Conservation (phyloP, 2,113 vertebrate genomes). For the Ifrita kowaldi region DNA sequence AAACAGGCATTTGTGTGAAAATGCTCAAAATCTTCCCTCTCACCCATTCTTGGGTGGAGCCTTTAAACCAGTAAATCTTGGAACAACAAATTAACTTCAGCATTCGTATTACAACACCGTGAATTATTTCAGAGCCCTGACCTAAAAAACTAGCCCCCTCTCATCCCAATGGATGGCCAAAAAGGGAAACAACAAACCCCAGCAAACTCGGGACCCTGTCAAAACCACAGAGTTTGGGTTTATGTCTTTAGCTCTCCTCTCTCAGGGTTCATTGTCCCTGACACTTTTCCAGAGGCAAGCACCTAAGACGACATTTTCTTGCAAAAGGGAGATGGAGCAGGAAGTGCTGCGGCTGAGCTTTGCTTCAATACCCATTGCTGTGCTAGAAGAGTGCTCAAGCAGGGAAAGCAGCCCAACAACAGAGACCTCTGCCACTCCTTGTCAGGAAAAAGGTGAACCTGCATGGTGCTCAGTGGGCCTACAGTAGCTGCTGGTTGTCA, state of each 20-base stretch:
- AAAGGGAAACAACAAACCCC: neutral
- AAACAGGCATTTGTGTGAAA: neutral
- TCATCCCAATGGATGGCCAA: neutral
- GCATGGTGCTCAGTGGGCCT: neutral
- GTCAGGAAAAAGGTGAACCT: neutral
- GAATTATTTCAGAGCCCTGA: neutral
- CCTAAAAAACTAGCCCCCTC: neutral
- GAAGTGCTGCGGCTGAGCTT: accelerated
- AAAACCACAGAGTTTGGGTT: neutral
- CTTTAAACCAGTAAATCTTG: neutral
- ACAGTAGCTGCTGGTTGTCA: neutral
- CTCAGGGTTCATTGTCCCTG: neutral
- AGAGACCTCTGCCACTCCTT: neutral
- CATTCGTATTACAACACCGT: neutral
- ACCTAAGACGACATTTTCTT: neutral
- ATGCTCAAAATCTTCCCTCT: neutral
- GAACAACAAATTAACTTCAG: neutral
- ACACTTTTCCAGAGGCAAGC: neutral
- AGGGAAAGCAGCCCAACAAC: neutral
- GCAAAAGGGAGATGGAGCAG: neutral
- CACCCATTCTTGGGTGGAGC: neutral
- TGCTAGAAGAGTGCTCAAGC: neutral
- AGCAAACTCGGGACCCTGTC: accelerated
- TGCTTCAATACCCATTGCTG: accelerated
- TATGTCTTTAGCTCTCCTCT: neutral